Conservation (phyloP, 1,140 invertebrate genomes). For the Neomicropteryx cornuta region DNA sequence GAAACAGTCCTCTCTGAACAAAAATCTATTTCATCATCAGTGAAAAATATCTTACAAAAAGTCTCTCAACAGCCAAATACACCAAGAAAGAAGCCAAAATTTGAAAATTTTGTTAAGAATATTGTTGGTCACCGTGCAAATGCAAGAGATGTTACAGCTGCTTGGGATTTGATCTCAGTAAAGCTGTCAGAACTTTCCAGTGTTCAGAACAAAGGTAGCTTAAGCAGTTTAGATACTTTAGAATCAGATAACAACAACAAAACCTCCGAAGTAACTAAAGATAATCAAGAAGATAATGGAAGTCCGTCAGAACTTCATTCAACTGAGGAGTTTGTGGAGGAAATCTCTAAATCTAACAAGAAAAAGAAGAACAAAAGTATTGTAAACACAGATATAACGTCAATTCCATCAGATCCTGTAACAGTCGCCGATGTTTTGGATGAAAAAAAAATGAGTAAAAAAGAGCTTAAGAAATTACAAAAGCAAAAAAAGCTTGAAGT, state of each 20-base stretch:
- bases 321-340: slow-evolving; percentile 10
- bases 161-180: slow-evolving; percentile 59
- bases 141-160: slow-evolving; percentile 44
- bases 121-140: slow-evolving; percentile 45
- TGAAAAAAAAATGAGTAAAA: slow-evolving; percentile 38
- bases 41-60: slow-evolving; percentile 54
- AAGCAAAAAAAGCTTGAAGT: slow-evolving; percentile 39
- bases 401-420: slow-evolving; percentile 1
- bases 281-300: slow-evolving; percentile 6
- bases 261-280: slow-evolving; percentile 3
- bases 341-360: slow-evolving; percentile 11
- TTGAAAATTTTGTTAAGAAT: slow-evolving; percentile 66
- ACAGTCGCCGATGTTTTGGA: slow-evolving; percentile 8
- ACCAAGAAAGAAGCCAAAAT: slow-evolving; percentile 85
- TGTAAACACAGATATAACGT: slow-evolving; percentile 3
- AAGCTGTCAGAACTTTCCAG: slow-evolving; percentile 45
- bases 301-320: slow-evolving; percentile 10
- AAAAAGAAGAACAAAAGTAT: slow-evolving; percentile 10
- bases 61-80: slow-evolving; percentile 75
- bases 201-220: slow-evolving; percentile 13
- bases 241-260: slow-evolving; percentile 7
- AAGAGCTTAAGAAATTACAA: slow-evolving; percentile 42
- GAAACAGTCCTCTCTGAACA: slow-evolving; percentile 57
- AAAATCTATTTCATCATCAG: slow-evolving; percentile 38
- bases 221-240: slow-evolving; percentile 5